phyloP scores from a whole-genome alignment of 2,888 invertebrate genomes.

The Oasisia sp. region DNA sequence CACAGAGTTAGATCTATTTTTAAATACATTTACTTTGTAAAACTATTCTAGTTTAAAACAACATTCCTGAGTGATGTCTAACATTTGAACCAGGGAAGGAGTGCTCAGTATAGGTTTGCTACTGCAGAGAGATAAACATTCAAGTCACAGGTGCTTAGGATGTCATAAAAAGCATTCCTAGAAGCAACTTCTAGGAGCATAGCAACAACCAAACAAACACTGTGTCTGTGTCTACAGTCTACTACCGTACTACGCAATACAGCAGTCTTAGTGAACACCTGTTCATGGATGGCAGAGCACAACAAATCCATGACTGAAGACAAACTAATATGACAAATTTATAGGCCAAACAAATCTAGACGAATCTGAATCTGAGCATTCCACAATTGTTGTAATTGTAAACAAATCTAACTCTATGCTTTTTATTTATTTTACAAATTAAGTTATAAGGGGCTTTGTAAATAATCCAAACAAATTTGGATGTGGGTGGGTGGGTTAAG shows the following conservation, averaged over 20 bases:
- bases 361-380: neutral
- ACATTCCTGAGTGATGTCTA: no score
- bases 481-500: no score
- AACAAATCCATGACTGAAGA: neutral
- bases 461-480: no score
- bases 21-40: no score
- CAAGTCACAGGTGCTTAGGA: neutral
- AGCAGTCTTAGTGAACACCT: neutral
- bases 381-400: neutral
- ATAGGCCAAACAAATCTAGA: neutral
- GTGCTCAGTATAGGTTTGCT: neutral
- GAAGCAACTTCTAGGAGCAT: neutral
- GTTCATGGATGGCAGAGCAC: neutral
- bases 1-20: no score
- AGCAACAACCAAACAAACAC: neutral
- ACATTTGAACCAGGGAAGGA: no score
- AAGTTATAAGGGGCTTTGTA: no score
- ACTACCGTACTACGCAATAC: neutral
- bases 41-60: no score
- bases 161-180: neutral
- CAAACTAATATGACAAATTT: neutral
- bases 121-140: neutral
- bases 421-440: no score
- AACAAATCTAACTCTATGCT: neutral
- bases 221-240: neutral